These are phyloP conservation scores for Megaceryle torquata DNA, from an alignment of 2,113 vertebrate species.

Conservation along the genomic window DNA sequence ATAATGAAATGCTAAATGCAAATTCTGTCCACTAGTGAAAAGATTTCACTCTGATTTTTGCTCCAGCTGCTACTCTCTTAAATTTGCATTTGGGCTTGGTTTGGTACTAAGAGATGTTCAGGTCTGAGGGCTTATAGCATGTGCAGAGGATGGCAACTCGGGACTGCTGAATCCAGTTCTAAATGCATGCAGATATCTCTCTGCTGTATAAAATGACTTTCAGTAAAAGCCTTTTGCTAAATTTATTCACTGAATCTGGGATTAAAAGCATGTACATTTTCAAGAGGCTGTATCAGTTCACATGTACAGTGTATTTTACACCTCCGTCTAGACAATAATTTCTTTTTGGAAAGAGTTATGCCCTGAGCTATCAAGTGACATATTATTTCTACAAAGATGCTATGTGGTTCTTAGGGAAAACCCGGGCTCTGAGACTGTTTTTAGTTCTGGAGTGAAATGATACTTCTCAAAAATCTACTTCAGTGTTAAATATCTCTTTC, in stretches of 20 bases:
- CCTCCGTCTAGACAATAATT: background rate
- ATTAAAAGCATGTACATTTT: background rate
- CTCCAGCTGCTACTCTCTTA: background rate
- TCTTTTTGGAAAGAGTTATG: background rate
- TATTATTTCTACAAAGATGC: background rate
- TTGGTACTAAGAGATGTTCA: background rate
- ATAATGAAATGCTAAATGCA: background rate
- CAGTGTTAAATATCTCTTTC: background rate
- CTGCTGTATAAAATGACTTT: background rate
- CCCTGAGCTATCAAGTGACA: background rate
- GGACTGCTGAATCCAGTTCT: background rate
- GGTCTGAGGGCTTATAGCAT: background rate
- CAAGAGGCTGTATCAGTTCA: background rate
- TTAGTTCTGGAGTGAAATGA: background rate
- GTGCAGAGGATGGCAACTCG: background rate
- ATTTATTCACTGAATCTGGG: background rate
- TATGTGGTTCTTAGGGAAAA: background rate
- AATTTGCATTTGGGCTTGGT: background rate
- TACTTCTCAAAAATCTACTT: background rate
- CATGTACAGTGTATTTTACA: background rate
- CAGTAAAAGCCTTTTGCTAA: background rate
- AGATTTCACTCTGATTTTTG: background rate
- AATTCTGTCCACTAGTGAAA: background rate
- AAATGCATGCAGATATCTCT: background rate
- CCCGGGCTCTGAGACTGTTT: background rate